Evolutionary conservation across 2,888 invertebrate genomes (phyloP).

Genomic region (Odontothrips loti): DNA sequence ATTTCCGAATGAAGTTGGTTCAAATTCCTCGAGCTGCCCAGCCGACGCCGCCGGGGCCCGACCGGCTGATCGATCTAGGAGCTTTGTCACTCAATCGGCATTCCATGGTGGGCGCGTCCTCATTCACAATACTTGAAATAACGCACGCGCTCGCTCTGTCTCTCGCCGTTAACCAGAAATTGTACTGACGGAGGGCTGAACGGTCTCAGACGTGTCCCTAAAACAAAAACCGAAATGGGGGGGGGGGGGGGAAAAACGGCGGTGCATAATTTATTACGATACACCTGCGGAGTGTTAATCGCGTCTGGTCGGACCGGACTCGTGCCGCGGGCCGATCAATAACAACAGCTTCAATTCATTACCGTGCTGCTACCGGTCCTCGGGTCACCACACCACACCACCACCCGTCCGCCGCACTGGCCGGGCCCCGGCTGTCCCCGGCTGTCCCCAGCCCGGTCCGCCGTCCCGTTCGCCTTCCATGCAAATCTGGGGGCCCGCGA

Average conservation of each 20-base stretch:
- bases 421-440: background rate
- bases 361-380: background rate
- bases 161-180: too few species aligned
- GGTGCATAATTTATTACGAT: background rate
- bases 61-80: background rate
- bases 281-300: background rate
- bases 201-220: too few species aligned
- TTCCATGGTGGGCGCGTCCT: background rate
- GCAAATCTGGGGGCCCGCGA: background rate
- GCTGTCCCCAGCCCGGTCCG: too few species aligned
- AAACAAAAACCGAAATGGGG: too few species aligned
- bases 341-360: slow-evolving; percentile 7
- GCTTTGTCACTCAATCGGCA: slow-evolving; percentile 20
- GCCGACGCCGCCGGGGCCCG: background rate
- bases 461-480: background rate
- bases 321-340: slow-evolving; percentile 5
- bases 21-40: background rate
- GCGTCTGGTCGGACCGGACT: background rate
- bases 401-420: background rate
- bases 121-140: too few species aligned
- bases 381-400: background rate
- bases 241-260: too few species aligned
- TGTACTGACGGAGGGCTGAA: too few species aligned
- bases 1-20: slow-evolving; percentile 4
- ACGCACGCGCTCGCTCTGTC: too few species aligned